Evolutionary conservation across 2,888 invertebrate species (phyloP).

Genomic region (Hyles lineata): DNA sequence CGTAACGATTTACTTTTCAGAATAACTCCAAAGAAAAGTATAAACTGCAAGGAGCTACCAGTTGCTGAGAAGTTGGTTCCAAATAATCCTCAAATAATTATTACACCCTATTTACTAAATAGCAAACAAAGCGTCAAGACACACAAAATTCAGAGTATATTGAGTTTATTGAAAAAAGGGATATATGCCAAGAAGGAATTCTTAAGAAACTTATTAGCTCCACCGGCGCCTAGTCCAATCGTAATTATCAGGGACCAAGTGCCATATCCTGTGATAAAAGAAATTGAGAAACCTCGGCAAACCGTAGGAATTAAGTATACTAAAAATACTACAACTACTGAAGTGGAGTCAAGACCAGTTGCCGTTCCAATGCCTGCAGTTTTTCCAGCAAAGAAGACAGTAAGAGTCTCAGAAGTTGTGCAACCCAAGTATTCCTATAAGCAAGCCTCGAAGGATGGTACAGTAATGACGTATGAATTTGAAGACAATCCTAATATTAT

Average conservation of each 20-base stretch:
- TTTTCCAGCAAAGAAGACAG: background rate
- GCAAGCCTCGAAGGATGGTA: constrained; percentile 46
- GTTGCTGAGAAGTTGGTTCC: background rate
- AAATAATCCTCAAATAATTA: background rate
- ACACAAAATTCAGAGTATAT: background rate
- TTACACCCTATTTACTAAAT: background rate
- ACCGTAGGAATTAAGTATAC: constrained; percentile 6
- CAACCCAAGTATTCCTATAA: constrained; percentile 51
- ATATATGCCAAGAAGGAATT: constrained; percentile 4
- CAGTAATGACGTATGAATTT: constrained; percentile 46
- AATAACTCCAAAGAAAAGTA: constrained; percentile 40
- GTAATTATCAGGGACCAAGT: constrained; percentile 5
- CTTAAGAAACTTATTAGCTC: background rate
- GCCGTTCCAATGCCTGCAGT: background rate
- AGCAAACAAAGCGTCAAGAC: background rate
- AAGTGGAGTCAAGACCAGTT: background rate
- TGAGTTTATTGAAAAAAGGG: background rate
- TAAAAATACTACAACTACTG: constrained; percentile 4
- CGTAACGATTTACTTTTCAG: constrained; percentile 49
- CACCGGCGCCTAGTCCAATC: background rate
- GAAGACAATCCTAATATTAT: constrained; percentile 45
- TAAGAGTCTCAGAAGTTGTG: constrained; percentile 34
- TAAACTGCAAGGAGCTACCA: constrained; percentile 26
- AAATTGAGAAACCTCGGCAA: background rate
- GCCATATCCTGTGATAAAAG: background rate